phyloP scores from a whole-genome alignment of 2,797 vertebrate species.

The Loris lydekkerianus region DNA sequence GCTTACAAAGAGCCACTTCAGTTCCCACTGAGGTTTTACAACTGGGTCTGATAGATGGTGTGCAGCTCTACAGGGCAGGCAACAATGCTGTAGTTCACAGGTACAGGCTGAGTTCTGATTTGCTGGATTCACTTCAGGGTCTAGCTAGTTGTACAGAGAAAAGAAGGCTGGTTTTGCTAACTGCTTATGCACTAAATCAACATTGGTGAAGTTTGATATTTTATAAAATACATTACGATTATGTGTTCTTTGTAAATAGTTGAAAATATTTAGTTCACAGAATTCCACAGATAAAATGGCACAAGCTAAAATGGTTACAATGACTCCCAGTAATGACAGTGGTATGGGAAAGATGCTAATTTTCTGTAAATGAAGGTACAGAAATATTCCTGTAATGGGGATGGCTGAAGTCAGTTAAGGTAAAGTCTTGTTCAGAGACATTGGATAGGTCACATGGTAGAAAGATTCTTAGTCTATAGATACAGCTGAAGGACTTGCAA shows the following conservation, averaged over 20 bases:
- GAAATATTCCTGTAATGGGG: too few species aligned
- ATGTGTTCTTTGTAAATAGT: not conserved
- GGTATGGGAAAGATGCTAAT: not conserved
- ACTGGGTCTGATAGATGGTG: too few species aligned
- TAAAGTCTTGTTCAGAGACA: not conserved
- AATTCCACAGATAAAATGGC: constrained; percentile 22
- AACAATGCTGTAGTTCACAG: not conserved
- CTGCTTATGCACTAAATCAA: not conserved
- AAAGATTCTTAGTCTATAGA: not conserved
- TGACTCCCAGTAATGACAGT: not conserved
- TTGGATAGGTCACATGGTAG: not conserved
- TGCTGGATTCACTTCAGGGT: not conserved
- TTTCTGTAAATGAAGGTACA: not conserved
- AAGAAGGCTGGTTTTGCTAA: not conserved
- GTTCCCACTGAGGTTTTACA: not conserved
- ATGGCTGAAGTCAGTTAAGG: not conserved
- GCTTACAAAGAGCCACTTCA: not conserved
- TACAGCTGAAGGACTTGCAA: not conserved
- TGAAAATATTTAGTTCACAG: constrained; percentile 25
- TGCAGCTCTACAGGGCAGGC: not conserved
- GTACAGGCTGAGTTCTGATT: not conserved
- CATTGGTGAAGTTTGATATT: not conserved
- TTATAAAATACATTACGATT: not conserved
- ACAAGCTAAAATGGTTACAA: not conserved
- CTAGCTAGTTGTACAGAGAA: not conserved